Evolutionary conservation across 2,888 invertebrate genomes (phyloP).

Genomic region (Macropis europaea): DNA sequence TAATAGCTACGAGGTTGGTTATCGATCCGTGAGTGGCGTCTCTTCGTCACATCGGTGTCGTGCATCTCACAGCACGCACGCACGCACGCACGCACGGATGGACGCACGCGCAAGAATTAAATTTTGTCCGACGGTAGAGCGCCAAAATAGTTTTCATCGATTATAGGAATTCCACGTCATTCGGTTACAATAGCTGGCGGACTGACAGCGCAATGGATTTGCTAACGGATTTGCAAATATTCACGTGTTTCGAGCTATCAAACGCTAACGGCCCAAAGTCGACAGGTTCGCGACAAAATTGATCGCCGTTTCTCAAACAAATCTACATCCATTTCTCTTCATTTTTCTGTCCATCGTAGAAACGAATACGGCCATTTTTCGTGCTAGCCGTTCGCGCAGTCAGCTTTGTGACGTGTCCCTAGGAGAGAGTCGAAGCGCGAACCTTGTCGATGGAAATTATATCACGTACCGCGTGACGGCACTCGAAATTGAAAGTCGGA

Average conservation of each 20-base stretch:
- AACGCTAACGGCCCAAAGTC: constrained; percentile 26
- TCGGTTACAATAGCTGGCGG: constrained; percentile 39
- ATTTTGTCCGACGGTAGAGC: constrained; percentile 51
- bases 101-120: constrained; percentile 58
- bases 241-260: not conserved
- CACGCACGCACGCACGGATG: constrained; percentile 15
- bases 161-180: constrained; percentile 52
- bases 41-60: constrained; percentile 68
- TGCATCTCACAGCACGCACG: constrained; percentile 58
- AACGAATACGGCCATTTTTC: constrained; percentile 25
- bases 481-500: constrained; percentile 53
- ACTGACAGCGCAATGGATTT: constrained; percentile 49
- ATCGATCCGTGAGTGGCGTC: constrained; percentile 72
- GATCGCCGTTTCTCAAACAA: constrained; percentile 41
- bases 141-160: constrained; percentile 63
- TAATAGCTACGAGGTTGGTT: constrained; percentile 72
- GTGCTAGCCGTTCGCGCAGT: constrained; percentile 27
- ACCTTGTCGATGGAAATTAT: constrained; percentile 51
- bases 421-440: constrained; percentile 31
- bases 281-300: constrained; percentile 45
- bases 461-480: constrained; percentile 37
- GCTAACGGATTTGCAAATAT: constrained; percentile 45
- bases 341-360: not conserved
- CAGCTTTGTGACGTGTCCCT: constrained; percentile 24
- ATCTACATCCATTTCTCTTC: constrained; percentile 24